Conservation (phyloP, 2,888 invertebrate species). For the Euproctis similis region DNA sequence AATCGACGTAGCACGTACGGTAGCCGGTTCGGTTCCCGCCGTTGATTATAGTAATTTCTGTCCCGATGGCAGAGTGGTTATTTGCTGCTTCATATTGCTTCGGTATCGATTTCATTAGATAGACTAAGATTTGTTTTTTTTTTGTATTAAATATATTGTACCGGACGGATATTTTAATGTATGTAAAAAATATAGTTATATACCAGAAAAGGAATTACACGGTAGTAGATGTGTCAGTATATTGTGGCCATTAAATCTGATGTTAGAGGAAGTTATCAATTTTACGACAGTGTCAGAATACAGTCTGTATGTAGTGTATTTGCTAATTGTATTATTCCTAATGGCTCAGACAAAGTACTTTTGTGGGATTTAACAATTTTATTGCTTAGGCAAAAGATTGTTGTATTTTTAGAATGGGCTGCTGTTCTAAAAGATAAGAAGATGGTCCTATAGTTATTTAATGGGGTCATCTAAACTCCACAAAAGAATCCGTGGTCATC, state of each 20-base stretch:
- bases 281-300: too few relatives aligned
- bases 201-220: constrained; percentile 26
- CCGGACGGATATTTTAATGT: constrained; percentile 26
- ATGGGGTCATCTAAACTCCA: too few relatives aligned
- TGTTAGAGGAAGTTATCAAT: too few relatives aligned
- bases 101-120: constrained; percentile 34
- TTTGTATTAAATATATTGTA: constrained; percentile 27
- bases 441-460: too few relatives aligned
- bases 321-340: too few relatives aligned
- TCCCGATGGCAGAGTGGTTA: constrained; percentile 18
- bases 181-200: constrained; percentile 24
- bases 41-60: constrained; percentile 27
- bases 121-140: constrained; percentile 23
- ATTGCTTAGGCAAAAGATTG: too few relatives aligned
- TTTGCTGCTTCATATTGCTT: constrained; percentile 28
- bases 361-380: too few relatives aligned
- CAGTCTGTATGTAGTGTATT: too few relatives aligned
- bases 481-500: too few relatives aligned
- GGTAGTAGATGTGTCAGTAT: constrained; percentile 19
- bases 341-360: too few relatives aligned
- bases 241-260: constrained; percentile 11
- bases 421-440: too few relatives aligned
- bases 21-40: constrained; percentile 19
- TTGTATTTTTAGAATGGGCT: too few relatives aligned
- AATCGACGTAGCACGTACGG: constrained; percentile 17